Percentiles rank a stretch among this genome's conserved stretches.
Evolutionary conservation across 2,888 invertebrate genomes (phyloP).

Genomic region (Philhelius pedissequus): DNA sequence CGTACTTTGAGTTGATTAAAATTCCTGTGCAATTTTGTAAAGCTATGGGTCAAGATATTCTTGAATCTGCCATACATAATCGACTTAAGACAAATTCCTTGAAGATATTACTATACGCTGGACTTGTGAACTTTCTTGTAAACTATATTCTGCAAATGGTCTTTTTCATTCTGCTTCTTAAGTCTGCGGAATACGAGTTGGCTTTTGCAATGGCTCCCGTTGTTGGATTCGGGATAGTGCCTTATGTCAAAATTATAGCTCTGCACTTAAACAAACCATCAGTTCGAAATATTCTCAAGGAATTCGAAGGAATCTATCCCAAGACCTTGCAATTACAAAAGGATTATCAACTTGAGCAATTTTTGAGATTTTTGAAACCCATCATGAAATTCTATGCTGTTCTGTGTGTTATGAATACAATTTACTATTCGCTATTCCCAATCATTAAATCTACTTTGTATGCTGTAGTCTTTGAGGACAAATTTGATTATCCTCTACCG

Average conservation of each 20-base stretch:
- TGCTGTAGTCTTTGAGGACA: background rate
- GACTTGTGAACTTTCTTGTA: conserved; percentile 72
- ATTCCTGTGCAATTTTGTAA: conserved; percentile 69
- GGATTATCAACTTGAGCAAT: conserved; percentile 64
- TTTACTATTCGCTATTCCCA: conserved; percentile 73
- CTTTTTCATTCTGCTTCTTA: conserved; percentile 71
- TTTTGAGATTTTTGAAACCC: conserved; percentile 70
- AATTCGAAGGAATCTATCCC: conserved; percentile 74
- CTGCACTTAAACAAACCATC: conserved; percentile 70
- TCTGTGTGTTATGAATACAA: conserved; percentile 72
- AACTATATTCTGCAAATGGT: conserved; percentile 72
- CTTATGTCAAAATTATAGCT: conserved; percentile 73
- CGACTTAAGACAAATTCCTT: conserved; percentile 49
- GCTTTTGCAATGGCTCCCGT: conserved; percentile 73
- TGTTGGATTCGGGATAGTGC: conserved; percentile 73
- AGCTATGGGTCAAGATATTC: conserved; percentile 73
- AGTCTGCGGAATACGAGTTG: conserved; percentile 71
- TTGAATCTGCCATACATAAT: conserved; percentile 71
- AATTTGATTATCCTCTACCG: conserved; percentile 72
- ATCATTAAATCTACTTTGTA: background rate
- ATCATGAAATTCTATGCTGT: conserved; percentile 73
- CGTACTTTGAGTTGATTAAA: background rate
- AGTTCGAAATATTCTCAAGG: conserved; percentile 71
- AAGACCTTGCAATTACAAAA: conserved; percentile 68
- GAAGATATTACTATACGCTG: conserved; percentile 69